A percentile compares a stretch with the other conserved stretches of the same genome.
These are phyloP conservation scores for Rhinella marina DNA, from an alignment of 2,797 vertebrate species.

Conservation along the genomic window DNA sequence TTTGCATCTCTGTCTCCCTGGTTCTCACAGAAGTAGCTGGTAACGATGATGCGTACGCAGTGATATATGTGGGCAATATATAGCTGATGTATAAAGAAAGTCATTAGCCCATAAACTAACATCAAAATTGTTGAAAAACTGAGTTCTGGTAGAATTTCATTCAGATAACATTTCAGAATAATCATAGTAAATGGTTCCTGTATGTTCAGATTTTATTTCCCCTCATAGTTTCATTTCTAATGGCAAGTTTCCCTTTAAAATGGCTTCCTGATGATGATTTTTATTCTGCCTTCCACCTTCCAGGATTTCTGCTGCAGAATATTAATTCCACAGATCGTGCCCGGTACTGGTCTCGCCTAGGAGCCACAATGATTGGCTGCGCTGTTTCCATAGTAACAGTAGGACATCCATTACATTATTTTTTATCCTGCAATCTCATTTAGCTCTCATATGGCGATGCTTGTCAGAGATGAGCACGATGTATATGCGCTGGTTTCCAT, in stretches of 20 bases:
- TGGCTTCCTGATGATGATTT: neutral
- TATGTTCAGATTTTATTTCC: neutral
- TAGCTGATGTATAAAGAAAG: neutral
- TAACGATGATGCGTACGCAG: neutral
- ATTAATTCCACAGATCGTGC: neutral
- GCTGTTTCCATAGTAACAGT: conserved; percentile 48
- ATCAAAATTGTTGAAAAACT: neutral
- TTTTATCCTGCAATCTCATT: neutral
- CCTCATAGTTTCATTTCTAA: neutral
- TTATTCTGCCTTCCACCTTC: neutral
- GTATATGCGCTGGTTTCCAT: neutral
- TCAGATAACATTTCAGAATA: neutral
- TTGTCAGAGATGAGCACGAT: neutral
- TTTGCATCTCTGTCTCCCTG: neutral
- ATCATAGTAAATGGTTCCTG: neutral
- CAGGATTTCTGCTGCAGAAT: neutral
- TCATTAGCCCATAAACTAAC: neutral
- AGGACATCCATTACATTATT: conserved; percentile 10
- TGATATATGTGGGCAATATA: neutral
- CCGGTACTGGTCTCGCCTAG: neutral
- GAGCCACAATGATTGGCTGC: conserved; percentile 13
- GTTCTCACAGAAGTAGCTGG: neutral
- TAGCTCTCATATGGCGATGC: neutral
- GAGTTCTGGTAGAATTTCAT: neutral
- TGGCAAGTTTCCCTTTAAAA: neutral